These are phyloP conservation scores for Spilarctia lutea DNA, from an alignment of 2,888 invertebrate species.

Conservation along the genomic window DNA sequence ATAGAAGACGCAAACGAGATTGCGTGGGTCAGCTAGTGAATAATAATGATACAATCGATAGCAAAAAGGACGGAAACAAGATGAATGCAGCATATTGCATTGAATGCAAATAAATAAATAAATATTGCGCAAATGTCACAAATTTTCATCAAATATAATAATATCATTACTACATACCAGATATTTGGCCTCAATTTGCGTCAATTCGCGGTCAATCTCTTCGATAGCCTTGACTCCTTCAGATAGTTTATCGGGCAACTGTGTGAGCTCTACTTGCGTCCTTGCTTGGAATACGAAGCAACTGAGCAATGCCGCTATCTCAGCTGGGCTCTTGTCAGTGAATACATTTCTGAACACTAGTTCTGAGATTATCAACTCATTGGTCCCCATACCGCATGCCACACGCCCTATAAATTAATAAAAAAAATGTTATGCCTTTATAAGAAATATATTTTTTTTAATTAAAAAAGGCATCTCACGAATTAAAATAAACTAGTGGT, in stretches of 20 bases:
- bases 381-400: constrained; percentile 85
- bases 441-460: background rate
- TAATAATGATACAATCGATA: no score
- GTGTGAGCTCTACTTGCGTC: constrained; percentile 86
- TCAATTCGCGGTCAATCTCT: constrained; percentile 89
- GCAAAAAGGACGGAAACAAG: no score
- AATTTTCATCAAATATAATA: background rate
- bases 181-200: constrained; percentile 88
- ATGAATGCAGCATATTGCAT: background rate
- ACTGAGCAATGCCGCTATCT: constrained; percentile 97
- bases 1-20: no score
- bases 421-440: background rate
- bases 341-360: constrained; percentile 96
- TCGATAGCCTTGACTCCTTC: constrained; percentile 90
- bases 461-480: no score
- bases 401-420: constrained; percentile 68
- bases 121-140: background rate
- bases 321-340: constrained; percentile 93
- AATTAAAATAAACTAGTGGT: no score
- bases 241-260: constrained; percentile 86
- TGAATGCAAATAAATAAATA: no score
- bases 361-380: constrained; percentile 97
- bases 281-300: constrained; percentile 97
- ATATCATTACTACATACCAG: constrained; percentile 78
- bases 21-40: no score